A percentile compares a stretch with the other conserved stretches of the same genome.
These are phyloP conservation scores for Pachycephala philippinensis DNA, from an alignment of 2,113 vertebrate genomes.

Conservation along the genomic window DNA sequence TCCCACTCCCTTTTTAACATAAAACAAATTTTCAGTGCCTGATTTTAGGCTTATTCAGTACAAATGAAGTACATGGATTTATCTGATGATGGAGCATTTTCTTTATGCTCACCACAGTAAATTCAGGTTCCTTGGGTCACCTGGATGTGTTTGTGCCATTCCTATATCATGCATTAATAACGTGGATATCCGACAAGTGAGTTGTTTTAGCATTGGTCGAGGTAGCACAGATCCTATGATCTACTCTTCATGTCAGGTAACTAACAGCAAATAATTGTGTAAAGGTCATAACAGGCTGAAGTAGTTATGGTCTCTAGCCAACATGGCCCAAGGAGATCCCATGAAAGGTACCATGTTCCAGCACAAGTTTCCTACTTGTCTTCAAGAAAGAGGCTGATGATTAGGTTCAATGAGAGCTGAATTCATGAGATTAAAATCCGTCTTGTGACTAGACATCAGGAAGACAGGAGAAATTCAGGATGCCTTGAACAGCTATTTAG, in stretches of 20 bases:
- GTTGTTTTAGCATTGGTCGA: neutral
- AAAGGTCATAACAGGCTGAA: neutral
- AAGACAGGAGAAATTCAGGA: neutral
- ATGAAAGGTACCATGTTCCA: neutral
- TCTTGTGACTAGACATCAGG: neutral
- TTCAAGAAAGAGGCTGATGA: neutral
- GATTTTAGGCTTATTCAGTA: neutral
- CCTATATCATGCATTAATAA: neutral
- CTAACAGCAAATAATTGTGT: neutral
- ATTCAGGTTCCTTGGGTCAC: neutral
- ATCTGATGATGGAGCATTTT: neutral
- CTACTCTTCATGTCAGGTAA: neutral
- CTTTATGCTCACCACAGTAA: neutral
- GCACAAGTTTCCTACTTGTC: neutral
- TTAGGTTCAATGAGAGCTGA: neutral
- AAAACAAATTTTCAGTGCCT: neutral
- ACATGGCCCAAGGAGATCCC: rapidly evolving
- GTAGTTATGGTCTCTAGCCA: neutral
- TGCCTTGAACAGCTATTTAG: neutral
- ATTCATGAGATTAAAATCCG: neutral
- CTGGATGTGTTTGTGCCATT: neutral
- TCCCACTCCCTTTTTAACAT: neutral
- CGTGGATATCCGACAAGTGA: rapidly evolving
- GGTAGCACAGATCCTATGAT: neutral
- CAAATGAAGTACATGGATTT: neutral